Conservation (phyloP, 2,888 invertebrate species). For the Eurytoma californica region DNA sequence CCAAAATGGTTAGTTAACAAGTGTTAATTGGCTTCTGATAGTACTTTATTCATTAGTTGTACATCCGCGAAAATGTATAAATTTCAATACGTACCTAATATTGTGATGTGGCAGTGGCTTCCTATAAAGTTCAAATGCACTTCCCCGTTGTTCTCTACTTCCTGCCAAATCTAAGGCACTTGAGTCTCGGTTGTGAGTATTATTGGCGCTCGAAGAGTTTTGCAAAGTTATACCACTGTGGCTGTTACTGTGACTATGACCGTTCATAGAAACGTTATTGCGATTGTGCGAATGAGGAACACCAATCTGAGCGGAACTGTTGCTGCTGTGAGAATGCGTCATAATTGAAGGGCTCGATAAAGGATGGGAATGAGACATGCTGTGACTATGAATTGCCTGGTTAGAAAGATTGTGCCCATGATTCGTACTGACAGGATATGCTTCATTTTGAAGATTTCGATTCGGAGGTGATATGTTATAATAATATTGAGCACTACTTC, state of each 20-base stretch:
- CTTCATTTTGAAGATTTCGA: slow-evolving; percentile 59
- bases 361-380: slow-evolving; percentile 70
- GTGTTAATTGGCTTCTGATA: not conserved
- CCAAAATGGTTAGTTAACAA: slow-evolving; percentile 66
- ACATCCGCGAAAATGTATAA: not conserved
- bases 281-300: slow-evolving; percentile 69
- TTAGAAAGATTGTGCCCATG: slow-evolving; percentile 68
- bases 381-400: slow-evolving; percentile 68
- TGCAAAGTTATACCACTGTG: slow-evolving; percentile 63
- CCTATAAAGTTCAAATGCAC: slow-evolving; percentile 95
- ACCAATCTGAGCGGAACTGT: slow-evolving; percentile 71
- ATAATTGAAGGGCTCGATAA: slow-evolving; percentile 71
- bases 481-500: slow-evolving; percentile 77
- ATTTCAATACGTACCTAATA: slow-evolving; percentile 79
- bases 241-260: slow-evolving; percentile 67
- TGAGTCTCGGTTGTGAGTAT: slow-evolving; percentile 74
- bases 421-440: slow-evolving; percentile 67
- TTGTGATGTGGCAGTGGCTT: slow-evolving; percentile 92
- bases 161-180: slow-evolving; percentile 84
- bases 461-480: slow-evolving; percentile 75
- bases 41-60: slow-evolving; percentile 14
- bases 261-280: slow-evolving; percentile 67
- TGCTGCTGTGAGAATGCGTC: slow-evolving; percentile 72
- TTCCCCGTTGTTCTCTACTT: slow-evolving; percentile 91
- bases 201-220: slow-evolving; percentile 62